Conservation (phyloP, 2,888 invertebrate genomes). For the Trachelus troglodyta region DNA sequence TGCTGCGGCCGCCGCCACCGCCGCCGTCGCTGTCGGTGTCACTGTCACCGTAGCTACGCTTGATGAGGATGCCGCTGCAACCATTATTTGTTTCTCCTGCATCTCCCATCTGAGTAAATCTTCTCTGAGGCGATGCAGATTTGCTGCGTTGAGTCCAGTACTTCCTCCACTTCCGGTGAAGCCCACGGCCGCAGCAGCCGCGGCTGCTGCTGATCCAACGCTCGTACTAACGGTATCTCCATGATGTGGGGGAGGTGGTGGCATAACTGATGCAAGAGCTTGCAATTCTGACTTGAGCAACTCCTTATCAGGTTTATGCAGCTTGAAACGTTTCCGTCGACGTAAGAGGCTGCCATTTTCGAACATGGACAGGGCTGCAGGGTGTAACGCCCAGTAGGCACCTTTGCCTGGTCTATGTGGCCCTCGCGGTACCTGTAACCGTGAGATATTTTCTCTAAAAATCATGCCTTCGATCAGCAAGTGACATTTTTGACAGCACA, state of each 20-base stretch:
- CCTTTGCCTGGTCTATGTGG: constrained; percentile 86
- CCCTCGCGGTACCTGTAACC: constrained; percentile 75
- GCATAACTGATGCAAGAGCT: constrained; percentile 62
- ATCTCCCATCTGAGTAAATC: constrained; percentile 62
- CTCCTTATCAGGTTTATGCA: constrained; percentile 78
- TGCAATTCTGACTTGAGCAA: constrained; percentile 66
- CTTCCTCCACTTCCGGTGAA: constrained; percentile 56
- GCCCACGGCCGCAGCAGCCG: constrained; percentile 17
- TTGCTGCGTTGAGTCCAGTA: constrained; percentile 54
- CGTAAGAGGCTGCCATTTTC: constrained; percentile 87
- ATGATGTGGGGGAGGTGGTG: constrained; percentile 45
- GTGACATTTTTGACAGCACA: too few species aligned
- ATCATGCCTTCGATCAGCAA: neutral
- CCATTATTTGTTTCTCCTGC: constrained; percentile 62
- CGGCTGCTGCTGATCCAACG: constrained; percentile 25
- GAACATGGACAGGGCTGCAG: constrained; percentile 85
- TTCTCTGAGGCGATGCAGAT: constrained; percentile 59
- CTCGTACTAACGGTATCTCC: constrained; percentile 38
- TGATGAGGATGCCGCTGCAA: constrained; percentile 40
- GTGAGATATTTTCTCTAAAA: neutral
- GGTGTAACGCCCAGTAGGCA: constrained; percentile 87
- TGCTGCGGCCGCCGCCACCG: constrained; percentile 65
- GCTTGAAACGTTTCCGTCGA: constrained; percentile 85
- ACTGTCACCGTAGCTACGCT: constrained; percentile 42
- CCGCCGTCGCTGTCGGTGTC: neutral